phyloP scores from a whole-genome alignment of 2,113 vertebrate genomes.

The Protobothrops mucrosquamatus region DNA sequence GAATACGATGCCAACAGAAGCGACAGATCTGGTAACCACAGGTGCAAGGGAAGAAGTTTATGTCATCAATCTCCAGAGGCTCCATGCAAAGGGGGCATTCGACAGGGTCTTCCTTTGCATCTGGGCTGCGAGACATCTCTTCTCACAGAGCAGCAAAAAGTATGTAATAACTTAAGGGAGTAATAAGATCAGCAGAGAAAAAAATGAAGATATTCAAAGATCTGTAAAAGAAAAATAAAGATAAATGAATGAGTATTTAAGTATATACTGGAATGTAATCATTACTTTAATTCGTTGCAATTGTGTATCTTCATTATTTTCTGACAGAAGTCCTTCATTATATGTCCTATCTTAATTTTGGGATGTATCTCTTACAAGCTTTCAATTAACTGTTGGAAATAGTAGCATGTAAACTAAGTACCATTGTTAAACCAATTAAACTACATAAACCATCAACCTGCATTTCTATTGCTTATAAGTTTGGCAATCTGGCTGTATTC shows the following conservation, averaged over 20 bases:
- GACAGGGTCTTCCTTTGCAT: constrained; percentile 96
- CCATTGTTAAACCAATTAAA: background rate
- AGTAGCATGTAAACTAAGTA: background rate
- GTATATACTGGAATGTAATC: background rate
- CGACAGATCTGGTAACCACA: constrained; percentile 99
- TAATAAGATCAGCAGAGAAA: constrained; percentile 64
- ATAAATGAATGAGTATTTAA: background rate
- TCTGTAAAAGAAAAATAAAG: constrained; percentile 53
- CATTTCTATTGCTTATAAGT: background rate
- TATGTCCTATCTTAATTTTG: background rate
- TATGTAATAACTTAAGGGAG: constrained; percentile 81
- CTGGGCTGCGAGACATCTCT: constrained; percentile 98
- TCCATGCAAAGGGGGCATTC: constrained; percentile 99
- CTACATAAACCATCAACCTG: background rate
- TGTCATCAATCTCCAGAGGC: constrained; percentile 97
- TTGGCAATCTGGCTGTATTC: background rate
- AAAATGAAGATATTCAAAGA: constrained; percentile 63
- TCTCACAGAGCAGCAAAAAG: constrained; percentile 75
- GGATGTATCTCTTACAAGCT: background rate
- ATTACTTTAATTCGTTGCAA: background rate
- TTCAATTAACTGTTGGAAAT: background rate
- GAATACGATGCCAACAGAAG: constrained; percentile 99
- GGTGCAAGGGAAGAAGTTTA: constrained; percentile 99
- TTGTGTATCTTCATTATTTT: background rate
- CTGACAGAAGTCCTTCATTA: background rate